phyloP scores from a whole-genome alignment of 2,888 invertebrate species.

The Hydropsyche betteni region DNA sequence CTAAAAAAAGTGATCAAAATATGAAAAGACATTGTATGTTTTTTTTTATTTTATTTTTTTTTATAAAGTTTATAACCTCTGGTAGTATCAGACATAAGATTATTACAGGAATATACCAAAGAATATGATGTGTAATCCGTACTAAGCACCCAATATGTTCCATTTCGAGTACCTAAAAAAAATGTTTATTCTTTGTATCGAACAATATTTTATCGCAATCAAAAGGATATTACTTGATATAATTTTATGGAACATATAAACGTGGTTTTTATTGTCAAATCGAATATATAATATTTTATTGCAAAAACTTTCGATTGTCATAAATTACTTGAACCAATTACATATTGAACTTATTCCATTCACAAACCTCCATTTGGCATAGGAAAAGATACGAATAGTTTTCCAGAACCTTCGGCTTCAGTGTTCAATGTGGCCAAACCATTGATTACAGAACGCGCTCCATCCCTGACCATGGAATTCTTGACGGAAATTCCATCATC shows the following conservation, averaged over 20 bases:
- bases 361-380: background rate
- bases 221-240: too few species aligned
- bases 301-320: too few species aligned
- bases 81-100: constrained; percentile 18
- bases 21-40: too few species aligned
- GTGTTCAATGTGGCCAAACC: constrained; percentile 41
- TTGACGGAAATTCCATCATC: constrained; percentile 40
- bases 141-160: constrained; percentile 68
- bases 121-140: constrained; percentile 73
- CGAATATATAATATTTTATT: too few species aligned
- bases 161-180: too few species aligned
- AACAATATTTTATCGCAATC: too few species aligned
- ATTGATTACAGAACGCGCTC: constrained; percentile 29
- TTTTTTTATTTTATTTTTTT: too few species aligned
- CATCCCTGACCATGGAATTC: constrained; percentile 43
- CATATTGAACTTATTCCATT: too few species aligned
- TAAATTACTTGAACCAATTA: too few species aligned
- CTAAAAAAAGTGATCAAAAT: constrained; percentile 57
- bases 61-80: background rate
- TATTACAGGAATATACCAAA: constrained; percentile 70
- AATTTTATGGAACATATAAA: too few species aligned
- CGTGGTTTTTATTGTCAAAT: too few species aligned
- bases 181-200: too few species aligned
- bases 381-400: constrained; percentile 46
- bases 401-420: constrained; percentile 32